A percentile compares a stretch with the other conserved stretches of the same genome.
phyloP scores from a whole-genome alignment of 2,113 vertebrate species.

The Triplophysa siluroides region DNA sequence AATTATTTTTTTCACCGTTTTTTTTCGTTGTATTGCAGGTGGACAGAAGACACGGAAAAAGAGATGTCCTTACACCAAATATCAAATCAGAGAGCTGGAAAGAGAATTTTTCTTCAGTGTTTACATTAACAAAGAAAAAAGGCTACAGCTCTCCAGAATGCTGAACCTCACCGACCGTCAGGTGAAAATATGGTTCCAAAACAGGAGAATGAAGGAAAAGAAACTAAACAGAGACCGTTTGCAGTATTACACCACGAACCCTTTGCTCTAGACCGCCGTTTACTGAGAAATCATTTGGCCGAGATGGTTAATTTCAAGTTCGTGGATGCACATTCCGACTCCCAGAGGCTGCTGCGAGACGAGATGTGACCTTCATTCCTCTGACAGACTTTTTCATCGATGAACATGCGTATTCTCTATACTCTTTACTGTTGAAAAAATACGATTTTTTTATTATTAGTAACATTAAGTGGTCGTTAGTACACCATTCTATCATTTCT shows the following conservation, averaged over 20 bases:
- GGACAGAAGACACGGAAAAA: conserved; percentile 95
- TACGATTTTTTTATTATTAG: not conserved
- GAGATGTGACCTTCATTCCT: conserved; percentile 51
- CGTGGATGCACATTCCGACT: conserved; percentile 52
- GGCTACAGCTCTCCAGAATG: conserved; percentile 95
- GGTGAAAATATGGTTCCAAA: conserved; percentile 99
- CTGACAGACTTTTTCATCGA: conserved; percentile 51
- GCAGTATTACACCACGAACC: conserved; percentile 96
- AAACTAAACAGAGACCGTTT: conserved; percentile 98
- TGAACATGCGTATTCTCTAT: conserved; percentile 54
- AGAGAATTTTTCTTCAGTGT: conserved; percentile 99
- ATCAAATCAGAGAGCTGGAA: conserved; percentile 97
- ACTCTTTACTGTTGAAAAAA: conserved; percentile 3
- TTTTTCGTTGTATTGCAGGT: conserved; percentile 78
- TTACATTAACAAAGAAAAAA: conserved; percentile 99
- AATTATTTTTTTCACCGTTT: not conserved
- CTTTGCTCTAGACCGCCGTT: conserved; percentile 82
- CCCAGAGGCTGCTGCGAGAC: not conserved
- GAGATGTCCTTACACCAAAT: conserved; percentile 96
- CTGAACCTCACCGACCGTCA: conserved; percentile 97
- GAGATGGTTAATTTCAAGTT: conserved; percentile 59
- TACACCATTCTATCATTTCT: conserved; percentile 45
- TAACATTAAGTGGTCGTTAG: not conserved
- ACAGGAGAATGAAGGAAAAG: conserved; percentile 99
- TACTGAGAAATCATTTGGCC: not conserved